Base-by-base conservation (phyloP, 2,797 vertebrate genomes). In the Tragelaphus eurycerus region DNA sequence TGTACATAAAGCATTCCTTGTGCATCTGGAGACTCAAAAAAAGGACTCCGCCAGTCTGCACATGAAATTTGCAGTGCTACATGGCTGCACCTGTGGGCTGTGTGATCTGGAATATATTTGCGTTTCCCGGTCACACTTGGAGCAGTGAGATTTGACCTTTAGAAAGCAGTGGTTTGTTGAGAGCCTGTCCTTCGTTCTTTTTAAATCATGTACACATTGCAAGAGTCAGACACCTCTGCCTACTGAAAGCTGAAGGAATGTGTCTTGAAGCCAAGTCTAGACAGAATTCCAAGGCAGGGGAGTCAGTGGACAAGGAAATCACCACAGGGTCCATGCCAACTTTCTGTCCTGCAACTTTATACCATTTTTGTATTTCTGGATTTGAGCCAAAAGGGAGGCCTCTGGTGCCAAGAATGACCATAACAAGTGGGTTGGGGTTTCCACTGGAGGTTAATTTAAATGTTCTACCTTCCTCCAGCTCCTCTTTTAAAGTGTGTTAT, bases 1-100 rank as follows among this genome's bases (percentile, higher is more conserved):
- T 97, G 96, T 95, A 96, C 93, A 91, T 97, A 97, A 98, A 97
- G 95, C 94, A 96, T 78, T 91, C 71, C 64, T 62, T 16, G 25
- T 89, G 92, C 97, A 97, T 97, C 98, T 98, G 97, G 97, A 98
- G 98, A 98, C 92, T 96, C 55, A 85, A 96, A 96, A 96, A 95
- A 98, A 90, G 50, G 62, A 48, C 52, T 55, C 78, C 17, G 12
- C 82, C 93, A 87, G 93, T 83, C 94, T 98, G 92, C 86, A 95
- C 93, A 85, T 92, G 95, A 89, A 95, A 96, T 98, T 90, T 95
- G 91, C 74, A 96, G 87, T 25, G 10, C 90, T 93, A 87, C 57
- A 38, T 94, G 60, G 95, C 96, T 95, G 97, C 98, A 98, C 98
- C 98, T 98, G 98, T 95, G 95, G 89, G 95, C 4, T 97, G 90